Evolutionary conservation across 1,140 invertebrate species (phyloP), one percentile per base, ranked within the genome.

Genomic region (Trichogramma pretiosum): DNA sequence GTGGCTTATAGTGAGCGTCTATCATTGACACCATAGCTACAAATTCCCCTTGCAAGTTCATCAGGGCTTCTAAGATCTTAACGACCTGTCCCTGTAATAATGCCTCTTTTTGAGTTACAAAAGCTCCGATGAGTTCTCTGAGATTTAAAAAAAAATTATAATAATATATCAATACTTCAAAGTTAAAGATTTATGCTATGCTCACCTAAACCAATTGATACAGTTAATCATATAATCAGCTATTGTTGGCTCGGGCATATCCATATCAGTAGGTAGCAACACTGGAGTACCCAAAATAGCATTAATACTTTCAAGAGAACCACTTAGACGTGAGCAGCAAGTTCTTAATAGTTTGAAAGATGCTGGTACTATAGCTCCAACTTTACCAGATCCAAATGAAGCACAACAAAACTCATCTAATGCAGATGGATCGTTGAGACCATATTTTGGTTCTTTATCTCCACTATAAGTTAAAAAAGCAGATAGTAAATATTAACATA

Each of bases 111-210:
- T 57, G 48, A 0, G 67, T 70, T 14, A 81, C 73, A 75, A 92
- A 93, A 4, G 82, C 84, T 67, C 84, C 90, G 1, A 93, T 74
- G 17, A 88, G 64, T 68, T 93, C 90, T 46, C 86, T 76, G 46
- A 47, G 32, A 32, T 49, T 38, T 45, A 17, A 33, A 32, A 37
- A 38, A 11, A 46, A 13, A 30, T 19, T 5, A 34, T n/a, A 16
- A 51, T n/a, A 8, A 43, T 33, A 36, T 49, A 35, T 71, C 68
- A 19, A 72, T 57, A 43, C 56, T 58, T 40, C 70, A 55, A n/a
- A 26, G 71, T 69, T 48, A 68, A 72, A 9, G 55, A n/a, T n/a
- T 34, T 39, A 54, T 21, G 57, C 43, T 28, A 11, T 28, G 11
- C 14, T 7, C 39, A 51, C 49, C 49, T 51, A 16, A 52, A 67